Base-by-base conservation (phyloP, 2,888 invertebrate genomes). In the Apantesis nais region DNA sequence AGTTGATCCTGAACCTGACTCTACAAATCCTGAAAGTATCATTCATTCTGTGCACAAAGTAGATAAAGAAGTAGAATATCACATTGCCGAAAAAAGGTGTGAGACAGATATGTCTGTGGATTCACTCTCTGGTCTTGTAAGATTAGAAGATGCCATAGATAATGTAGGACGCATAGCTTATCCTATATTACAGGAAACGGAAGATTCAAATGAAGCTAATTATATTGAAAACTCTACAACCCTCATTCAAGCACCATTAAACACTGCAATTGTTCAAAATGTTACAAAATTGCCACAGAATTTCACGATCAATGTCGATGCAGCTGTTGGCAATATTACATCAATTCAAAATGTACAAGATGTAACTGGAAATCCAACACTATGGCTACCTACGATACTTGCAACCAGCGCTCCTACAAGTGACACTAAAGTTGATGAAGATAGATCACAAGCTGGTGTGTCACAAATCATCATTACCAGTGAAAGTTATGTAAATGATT, bases 401-500 rank as follows among this genome's bases (percentile, higher is more conserved):
- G 86, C 94, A 68, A 92, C 93, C 70, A 92, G 90, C 86, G 88
- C 93, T 69, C 78, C 91, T 68, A 75, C 86, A 66, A 81, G 86
- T 71, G 93, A 93, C 73, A 81, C 74, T 72, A 94, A 95, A 79
- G 86, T 71, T 77, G 93, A 94, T 73, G 94, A 93, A 62, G 93
- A 93, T 58, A 85, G 90, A 76, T 78, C 90, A 62, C 92, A 91
- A 77, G 84, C 89, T 72, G 89, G 92, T 64, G 84, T 95, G 41
- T 95, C 95, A 76, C 95, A 95, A 84, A 93, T 95, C 68, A 93
- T 95, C 73, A 93, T 95, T 66, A 92, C 94, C 71, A 94, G 94
- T 82, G 95, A 95, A 81, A 93, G 91, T 77, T 95, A 93, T 83
- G 87, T 91, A 2, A 93, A 89, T 85, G 93, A 94, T 75, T 76